phyloP scores from a whole-genome alignment of 23 tunicate genomes.

The Oikopleura vanhoeffeni region DNA sequence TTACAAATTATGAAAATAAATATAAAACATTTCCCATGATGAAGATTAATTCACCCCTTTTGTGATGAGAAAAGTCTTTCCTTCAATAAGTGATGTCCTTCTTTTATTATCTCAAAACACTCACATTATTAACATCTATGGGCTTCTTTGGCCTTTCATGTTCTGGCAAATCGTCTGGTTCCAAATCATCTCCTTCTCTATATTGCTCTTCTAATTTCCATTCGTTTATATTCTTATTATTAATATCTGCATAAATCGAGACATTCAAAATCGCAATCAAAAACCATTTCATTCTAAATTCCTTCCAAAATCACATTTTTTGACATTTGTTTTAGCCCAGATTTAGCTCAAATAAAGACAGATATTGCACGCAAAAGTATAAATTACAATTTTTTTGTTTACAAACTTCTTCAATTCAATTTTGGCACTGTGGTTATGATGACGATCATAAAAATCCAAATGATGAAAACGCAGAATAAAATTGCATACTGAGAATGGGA shows the following conservation, averaged over 20 bases:
- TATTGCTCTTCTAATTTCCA: background rate
- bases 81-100: too few species aligned
- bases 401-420: background rate
- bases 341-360: background rate
- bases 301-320: too few species aligned
- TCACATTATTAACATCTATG: background rate
- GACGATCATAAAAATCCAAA: conserved; percentile 13
- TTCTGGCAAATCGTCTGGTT: background rate
- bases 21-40: too few species aligned
- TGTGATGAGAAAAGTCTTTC: too few species aligned
- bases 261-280: too few species aligned
- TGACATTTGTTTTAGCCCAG: background rate
- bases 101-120: too few species aligned
- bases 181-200: background rate
- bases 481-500: background rate
- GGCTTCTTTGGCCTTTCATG: background rate
- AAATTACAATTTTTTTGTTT: background rate
- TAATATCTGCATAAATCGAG: background rate
- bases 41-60: too few species aligned
- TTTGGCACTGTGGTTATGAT: conserved; percentile 10
- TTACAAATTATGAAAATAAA: too few species aligned
- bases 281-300: too few species aligned
- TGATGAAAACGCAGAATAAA: background rate
- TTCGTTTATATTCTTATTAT: background rate
- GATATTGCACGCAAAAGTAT: background rate